phyloP scores from a whole-genome alignment of 2,888 invertebrate species.

The Clistopyga incitator region DNA sequence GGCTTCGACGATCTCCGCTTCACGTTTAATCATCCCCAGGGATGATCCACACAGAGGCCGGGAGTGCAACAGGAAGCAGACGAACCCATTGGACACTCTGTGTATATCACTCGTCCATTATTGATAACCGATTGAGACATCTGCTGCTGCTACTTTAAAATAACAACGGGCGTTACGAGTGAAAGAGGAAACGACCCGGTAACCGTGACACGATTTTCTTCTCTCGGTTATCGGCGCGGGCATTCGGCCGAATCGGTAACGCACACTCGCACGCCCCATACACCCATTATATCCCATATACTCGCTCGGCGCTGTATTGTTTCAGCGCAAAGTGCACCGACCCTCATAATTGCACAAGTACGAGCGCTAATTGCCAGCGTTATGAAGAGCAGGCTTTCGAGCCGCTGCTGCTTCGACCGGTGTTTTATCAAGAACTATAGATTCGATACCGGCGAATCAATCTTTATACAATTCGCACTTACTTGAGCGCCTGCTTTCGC shows the following conservation, averaged over 20 bases:
- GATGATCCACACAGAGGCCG: background rate
- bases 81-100: background rate
- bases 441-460: background rate
- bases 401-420: background rate
- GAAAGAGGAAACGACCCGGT: constrained; percentile 60
- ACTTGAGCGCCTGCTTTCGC: background rate
- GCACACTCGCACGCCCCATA: background rate
- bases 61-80: background rate
- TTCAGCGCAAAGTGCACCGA: constrained; percentile 12
- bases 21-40: constrained; percentile 20
- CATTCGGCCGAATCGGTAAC: constrained; percentile 29
- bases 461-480: background rate
- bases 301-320: background rate
- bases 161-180: constrained; percentile 20
- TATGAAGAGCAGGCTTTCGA: background rate
- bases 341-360: background rate
- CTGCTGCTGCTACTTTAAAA: background rate
- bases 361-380: background rate
- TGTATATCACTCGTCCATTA: background rate
- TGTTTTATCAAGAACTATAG: background rate
- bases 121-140: background rate
- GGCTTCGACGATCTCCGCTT: background rate
- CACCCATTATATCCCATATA: background rate
- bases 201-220: constrained; percentile 67
- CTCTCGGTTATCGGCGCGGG: constrained; percentile 5